A percentile compares a stretch with the other conserved stretches of the same genome.
phyloP scores from a whole-genome alignment of 2,888 invertebrate genomes.

The Chydorus sphaericus region DNA sequence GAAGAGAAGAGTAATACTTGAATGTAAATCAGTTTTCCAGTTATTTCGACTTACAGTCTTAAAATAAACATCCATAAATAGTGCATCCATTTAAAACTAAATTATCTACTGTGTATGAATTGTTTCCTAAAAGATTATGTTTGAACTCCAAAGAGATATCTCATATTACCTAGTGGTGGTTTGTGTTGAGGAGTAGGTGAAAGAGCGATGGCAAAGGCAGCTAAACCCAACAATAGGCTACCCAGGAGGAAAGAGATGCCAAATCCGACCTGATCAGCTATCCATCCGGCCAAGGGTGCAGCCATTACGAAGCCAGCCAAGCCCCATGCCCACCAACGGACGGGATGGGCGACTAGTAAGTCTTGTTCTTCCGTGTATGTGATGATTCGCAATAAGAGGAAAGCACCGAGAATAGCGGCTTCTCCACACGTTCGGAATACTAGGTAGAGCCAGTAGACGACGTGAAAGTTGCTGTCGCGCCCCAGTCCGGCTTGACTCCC shows the following conservation, averaged over 20 bases:
- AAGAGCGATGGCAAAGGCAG: constrained; percentile 1
- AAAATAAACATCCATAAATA: too few relatives aligned
- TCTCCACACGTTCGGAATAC: constrained; percentile 9
- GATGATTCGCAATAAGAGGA: constrained; percentile 9
- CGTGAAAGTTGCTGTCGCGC: constrained; percentile 11
- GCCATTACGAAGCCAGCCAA: background rate
- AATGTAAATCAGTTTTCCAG: too few relatives aligned
- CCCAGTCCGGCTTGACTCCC: background rate
- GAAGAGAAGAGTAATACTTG: too few relatives aligned
- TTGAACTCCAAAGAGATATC: too few relatives aligned
- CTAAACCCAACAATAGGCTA: constrained; percentile 1
- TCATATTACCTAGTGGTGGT: too few relatives aligned
- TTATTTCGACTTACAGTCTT: too few relatives aligned
- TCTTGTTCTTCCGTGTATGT: constrained; percentile 5
- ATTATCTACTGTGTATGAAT: too few relatives aligned
- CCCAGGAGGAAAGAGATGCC: constrained; percentile 6
- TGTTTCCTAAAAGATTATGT: too few relatives aligned
- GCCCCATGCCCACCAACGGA: constrained; percentile 10
- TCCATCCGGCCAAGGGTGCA: constrained; percentile 2
- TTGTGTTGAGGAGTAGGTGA: too few relatives aligned
- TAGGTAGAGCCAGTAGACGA: constrained; percentile 12
- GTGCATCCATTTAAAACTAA: too few relatives aligned
- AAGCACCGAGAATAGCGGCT: constrained; percentile 6
- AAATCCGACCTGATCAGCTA: background rate
- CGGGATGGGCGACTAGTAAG: background rate